Evolutionary conservation across 2,888 invertebrate species (phyloP), one percentile per base, ranked within the genome.

Genomic region (Hanleya hanleyi): DNA sequence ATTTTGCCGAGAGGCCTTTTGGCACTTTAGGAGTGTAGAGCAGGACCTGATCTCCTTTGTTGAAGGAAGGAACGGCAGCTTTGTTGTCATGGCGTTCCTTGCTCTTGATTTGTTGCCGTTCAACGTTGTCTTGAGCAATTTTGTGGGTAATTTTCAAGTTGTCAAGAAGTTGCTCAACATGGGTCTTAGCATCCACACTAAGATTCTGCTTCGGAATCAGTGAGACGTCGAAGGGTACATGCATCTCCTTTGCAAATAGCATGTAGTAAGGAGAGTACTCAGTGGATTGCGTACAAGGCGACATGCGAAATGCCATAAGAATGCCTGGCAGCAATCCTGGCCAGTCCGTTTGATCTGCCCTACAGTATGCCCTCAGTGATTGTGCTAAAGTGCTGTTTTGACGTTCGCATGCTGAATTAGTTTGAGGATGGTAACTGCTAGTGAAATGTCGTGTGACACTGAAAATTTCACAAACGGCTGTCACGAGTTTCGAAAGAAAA

Each of bases 381-480:
- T n/a, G n/a, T n/a, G n/a, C n/a, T n/a, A n/a, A n/a, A n/a, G n/a
- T n/a, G n/a, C n/a, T n/a, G n/a, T n/a, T n/a, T n/a, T n/a, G n/a
- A n/a, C n/a, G n/a, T 47, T 79, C 79, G n/a, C 65, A 69, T 15
- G 75, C 68, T 4, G 75, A 47, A 70, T 79, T 81, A 18, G n/a
- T n/a, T n/a, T n/a, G n/a, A n/a, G n/a, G n/a, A n/a, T n/a, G n/a
- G n/a, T n/a, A n/a, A n/a, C n/a, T n/a, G n/a, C n/a, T n/a, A n/a
- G n/a, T n/a, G n/a, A n/a, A n/a, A n/a, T n/a, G n/a, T n/a, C n/a
- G n/a, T n/a, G n/a, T n/a, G n/a, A n/a, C n/a, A n/a, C n/a, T n/a
- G n/a, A n/a, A n/a, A n/a, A n/a, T n/a, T n/a, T 80, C 78, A 73
- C 75, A 78, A 22, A 80, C 22, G 0, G 78, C 78, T 37, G 49